These are phyloP conservation scores for Drosophila kurseongensis DNA, from an alignment of 1,140 invertebrate genomes.

Conservation along the genomic window DNA sequence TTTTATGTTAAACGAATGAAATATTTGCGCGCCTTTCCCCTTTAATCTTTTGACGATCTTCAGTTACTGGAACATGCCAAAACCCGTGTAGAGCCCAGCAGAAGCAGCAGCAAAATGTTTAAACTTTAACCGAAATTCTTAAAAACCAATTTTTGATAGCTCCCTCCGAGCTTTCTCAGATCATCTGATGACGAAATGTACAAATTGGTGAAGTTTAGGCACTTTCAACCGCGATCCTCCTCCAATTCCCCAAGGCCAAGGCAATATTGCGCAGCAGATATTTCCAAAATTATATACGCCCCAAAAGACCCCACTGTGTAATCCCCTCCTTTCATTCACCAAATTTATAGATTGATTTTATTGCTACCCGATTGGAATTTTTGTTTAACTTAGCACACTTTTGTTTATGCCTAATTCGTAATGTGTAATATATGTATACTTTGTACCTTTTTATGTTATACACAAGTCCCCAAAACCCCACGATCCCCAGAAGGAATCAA, in stretches of 20 bases:
- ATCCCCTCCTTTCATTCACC: neutral
- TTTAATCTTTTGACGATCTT: slow-evolving; percentile 37
- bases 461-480: slow-evolving; percentile 9
- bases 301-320: slow-evolving; percentile 6
- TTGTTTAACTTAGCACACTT: slow-evolving; percentile 68
- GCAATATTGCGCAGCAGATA: slow-evolving; percentile 56
- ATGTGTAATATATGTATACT: slow-evolving; percentile 79
- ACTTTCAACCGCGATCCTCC: slow-evolving; percentile 52
- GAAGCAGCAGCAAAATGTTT: slow-evolving; percentile 56
- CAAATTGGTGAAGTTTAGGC: slow-evolving; percentile 82
- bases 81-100: slow-evolving; percentile 22
- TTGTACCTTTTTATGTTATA: slow-evolving; percentile 77
- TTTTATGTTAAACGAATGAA: slow-evolving; percentile 39
- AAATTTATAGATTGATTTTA: slow-evolving; percentile 50
- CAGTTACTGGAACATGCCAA: slow-evolving; percentile 43
- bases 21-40: slow-evolving; percentile 50
- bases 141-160: slow-evolving; percentile 77
- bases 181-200: slow-evolving; percentile 85
- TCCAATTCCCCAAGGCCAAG: slow-evolving; percentile 16
- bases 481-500: slow-evolving; percentile 25
- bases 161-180: slow-evolving; percentile 83
- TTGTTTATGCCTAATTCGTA: slow-evolving; percentile 76
- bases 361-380: slow-evolving; percentile 29
- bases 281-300: slow-evolving; percentile 21
- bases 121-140: slow-evolving; percentile 76